Percentiles rank a stretch among this genome's conserved stretches.
phyloP scores from a whole-genome alignment of 2,888 invertebrate species.

The Strigamia maritima region DNA sequence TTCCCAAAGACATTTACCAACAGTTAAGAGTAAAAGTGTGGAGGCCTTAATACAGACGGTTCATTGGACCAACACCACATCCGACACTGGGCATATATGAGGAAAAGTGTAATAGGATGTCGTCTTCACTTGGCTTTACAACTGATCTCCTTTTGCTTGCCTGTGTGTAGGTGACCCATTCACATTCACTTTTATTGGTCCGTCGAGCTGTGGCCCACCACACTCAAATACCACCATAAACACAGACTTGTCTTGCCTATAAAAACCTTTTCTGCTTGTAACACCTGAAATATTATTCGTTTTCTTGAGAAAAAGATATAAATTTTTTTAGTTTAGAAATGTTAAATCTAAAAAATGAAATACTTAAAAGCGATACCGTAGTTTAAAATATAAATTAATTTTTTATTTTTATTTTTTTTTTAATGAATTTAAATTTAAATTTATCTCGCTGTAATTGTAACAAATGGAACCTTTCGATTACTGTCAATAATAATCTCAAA shows the following conservation, averaged over 20 bases:
- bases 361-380: too few species aligned
- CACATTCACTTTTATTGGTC: neutral
- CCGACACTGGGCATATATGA: neutral
- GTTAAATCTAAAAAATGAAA: too few species aligned
- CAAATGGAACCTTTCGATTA: too few species aligned
- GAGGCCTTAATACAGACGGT: neutral
- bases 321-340: neutral
- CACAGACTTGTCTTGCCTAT: conserved; percentile 4
- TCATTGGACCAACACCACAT: neutral
- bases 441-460: too few species aligned
- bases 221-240: neutral
- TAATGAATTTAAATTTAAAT: too few species aligned
- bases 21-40: neutral
- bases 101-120: conserved; percentile 2
- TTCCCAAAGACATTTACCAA: conserved; percentile 4
- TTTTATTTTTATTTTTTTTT: too few species aligned
- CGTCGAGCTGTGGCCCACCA: conserved; percentile 4
- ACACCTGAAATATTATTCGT: neutral
- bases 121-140: neutral
- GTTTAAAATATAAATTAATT: too few species aligned
- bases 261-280: conserved; percentile 1
- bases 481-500: too few species aligned
- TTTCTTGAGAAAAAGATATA: neutral
- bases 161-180: neutral
- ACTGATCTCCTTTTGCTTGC: conserved; percentile 4